Conservation (phyloP, 2,797 vertebrate species). For the Aplochiton taeniatus region DNA sequence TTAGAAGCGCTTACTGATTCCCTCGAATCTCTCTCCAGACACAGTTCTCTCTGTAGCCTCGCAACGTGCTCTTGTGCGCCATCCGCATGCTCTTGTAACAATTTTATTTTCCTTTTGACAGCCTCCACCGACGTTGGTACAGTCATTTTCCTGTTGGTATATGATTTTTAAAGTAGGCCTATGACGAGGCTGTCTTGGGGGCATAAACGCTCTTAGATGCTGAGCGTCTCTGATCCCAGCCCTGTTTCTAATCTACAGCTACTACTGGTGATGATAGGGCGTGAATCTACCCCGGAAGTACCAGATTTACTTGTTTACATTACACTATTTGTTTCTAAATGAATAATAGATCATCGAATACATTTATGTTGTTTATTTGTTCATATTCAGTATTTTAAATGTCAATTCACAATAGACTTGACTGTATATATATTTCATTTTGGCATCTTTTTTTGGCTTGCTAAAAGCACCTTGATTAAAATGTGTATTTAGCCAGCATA, state of each 20-base stretch:
- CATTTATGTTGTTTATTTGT: too few relatives aligned
- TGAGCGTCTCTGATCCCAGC: slow-evolving; percentile 66
- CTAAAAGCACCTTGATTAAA: too few relatives aligned
- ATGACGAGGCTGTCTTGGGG: slow-evolving; percentile 13
- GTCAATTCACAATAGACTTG: too few relatives aligned
- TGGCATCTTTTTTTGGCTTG: too few relatives aligned
- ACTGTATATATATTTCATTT: too few relatives aligned
- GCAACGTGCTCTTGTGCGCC: slow-evolving; percentile 84
- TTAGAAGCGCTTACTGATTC: slow-evolving; percentile 82
- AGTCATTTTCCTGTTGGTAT: slow-evolving; percentile 72
- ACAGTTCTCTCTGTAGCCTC: slow-evolving; percentile 85
- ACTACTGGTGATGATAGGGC: slow-evolving; percentile 62
- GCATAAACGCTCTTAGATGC: slow-evolving; percentile 7
- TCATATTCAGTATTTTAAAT: too few relatives aligned
- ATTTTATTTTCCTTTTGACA: slow-evolving; percentile 91
- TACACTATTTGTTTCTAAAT: too few relatives aligned
- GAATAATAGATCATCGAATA: too few relatives aligned
- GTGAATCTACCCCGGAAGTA: slow-evolving; percentile 69
- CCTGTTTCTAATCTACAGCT: slow-evolving; percentile 63
- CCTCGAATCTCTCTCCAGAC: slow-evolving; percentile 82
- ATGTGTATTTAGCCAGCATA: too few relatives aligned
- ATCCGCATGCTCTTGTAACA: slow-evolving; percentile 89
- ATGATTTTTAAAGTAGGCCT: slow-evolving; percentile 26
- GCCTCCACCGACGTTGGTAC: slow-evolving; percentile 88
- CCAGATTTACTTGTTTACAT: not conserved